Conservation (phyloP, 2,797 vertebrate genomes). For the Antennarius maculatus region DNA sequence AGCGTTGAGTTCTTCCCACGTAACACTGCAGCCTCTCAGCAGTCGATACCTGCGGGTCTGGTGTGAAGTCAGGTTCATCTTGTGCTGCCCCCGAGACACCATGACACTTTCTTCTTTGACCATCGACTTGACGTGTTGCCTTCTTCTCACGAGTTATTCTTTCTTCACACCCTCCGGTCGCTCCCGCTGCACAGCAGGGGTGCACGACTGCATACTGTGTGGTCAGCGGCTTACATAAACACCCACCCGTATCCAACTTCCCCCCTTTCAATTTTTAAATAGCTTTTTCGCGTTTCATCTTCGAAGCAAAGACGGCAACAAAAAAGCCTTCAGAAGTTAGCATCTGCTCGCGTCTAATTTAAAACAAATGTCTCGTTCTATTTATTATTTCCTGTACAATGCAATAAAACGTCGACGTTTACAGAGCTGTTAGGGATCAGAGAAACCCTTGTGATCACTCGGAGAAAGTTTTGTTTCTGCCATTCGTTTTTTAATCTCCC, state of each 20-base stretch:
- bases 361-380: slow-evolving; percentile 4
- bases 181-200: slow-evolving; percentile 20
- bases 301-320: slow-evolving; percentile 3
- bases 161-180: slow-evolving; percentile 11
- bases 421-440: neutral
- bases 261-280: slow-evolving; percentile 13
- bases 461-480: slow-evolving; percentile 32
- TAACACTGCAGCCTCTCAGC: slow-evolving; percentile 49
- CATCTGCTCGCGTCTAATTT: neutral
- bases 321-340: neutral
- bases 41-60: slow-evolving; percentile 42
- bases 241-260: slow-evolving; percentile 5
- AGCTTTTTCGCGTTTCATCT: slow-evolving; percentile 39
- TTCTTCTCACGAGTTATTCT: slow-evolving; percentile 35
- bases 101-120: slow-evolving; percentile 54
- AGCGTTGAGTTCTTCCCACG: slow-evolving; percentile 24
- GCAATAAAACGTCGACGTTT: slow-evolving; percentile 10
- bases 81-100: slow-evolving; percentile 53
- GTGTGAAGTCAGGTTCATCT: slow-evolving; percentile 22
- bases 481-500: slow-evolving; percentile 44
- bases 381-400: slow-evolving; percentile 7
- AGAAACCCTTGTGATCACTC: slow-evolving; percentile 24
- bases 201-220: slow-evolving; percentile 17
- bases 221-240: slow-evolving; percentile 54
- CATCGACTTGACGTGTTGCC: slow-evolving; percentile 60